Percentiles rank a stretch among this genome's conserved stretches.
Evolutionary conservation across 2,113 vertebrate genomes (phyloP).

Genomic region (Isurus oxyrinchus): DNA sequence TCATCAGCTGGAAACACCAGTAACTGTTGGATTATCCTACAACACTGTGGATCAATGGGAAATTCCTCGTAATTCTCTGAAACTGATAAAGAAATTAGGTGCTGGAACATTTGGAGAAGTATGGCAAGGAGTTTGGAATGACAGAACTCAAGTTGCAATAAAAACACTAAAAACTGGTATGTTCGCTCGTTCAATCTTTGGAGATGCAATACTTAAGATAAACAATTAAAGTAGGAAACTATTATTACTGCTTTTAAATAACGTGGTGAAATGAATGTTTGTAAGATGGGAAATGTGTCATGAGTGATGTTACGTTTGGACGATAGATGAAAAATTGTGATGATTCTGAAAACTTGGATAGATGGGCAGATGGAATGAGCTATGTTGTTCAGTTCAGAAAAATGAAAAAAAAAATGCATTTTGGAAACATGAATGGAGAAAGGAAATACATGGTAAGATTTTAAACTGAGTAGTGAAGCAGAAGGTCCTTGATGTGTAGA

Average conservation of each 20-base stretch:
- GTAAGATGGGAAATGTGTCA: background rate
- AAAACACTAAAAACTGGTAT: slow-evolving; percentile 90
- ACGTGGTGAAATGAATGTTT: background rate
- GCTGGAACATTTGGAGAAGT: slow-evolving; percentile 94
- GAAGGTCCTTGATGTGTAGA: background rate
- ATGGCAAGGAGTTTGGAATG: slow-evolving; percentile 85
- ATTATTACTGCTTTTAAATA: background rate
- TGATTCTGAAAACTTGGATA: background rate
- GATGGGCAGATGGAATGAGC: background rate
- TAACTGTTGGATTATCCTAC: slow-evolving; percentile 71
- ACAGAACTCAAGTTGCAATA: slow-evolving; percentile 78
- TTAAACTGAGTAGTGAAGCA: background rate
- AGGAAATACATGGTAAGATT: background rate
- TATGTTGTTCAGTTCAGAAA: background rate
- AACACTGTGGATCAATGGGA: slow-evolving; percentile 93
- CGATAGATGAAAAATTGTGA: background rate
- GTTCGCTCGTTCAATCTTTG: background rate
- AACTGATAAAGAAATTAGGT: slow-evolving; percentile 71
- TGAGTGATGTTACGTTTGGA: background rate
- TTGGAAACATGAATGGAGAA: background rate
- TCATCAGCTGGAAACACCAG: slow-evolving; percentile 55
- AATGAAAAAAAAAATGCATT: background rate
- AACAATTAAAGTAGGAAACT: background rate
- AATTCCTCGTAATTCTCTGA: slow-evolving; percentile 75
- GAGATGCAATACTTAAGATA: background rate